Evolutionary conservation across 2,113 vertebrate species (phyloP), one percentile per base, ranked within the genome.

Genomic region (Syngnathus floridae): DNA sequence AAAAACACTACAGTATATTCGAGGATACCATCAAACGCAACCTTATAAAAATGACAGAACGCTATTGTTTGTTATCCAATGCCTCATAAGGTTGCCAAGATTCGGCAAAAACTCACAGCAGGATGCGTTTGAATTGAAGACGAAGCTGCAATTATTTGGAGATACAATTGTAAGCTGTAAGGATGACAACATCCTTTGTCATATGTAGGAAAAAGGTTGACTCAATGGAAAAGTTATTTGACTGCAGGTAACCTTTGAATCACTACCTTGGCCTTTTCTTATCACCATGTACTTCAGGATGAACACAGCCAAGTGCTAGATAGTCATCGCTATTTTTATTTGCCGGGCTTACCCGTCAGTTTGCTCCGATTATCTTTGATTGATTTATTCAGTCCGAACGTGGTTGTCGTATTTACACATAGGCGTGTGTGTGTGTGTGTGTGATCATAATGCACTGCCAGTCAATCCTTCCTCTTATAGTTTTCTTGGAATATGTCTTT

Each of bases 181-280:
- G 26, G 0, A 45, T 17, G 22, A 16, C 21, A 43, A 61, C 1
- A 43, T 43, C 5, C 2, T 43, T 6, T 26, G 40, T 61, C 21
- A 61, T 61, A 43, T 26, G 5, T 2, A 43, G 21, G 7, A 61
- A 43, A 41, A 4, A 10, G 11, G 35, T 19, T 4, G 21, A 61
- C n/a, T 43, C n/a, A 2, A 61, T 61, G 38, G n/a, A 21, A 59
- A 59, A 1, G 21, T 63, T 72, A 63, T 61, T 51, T 72, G 35
- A 60, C 64, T 62, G 58, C 67, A 64, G 48, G 70, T 72, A 79
- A 82, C 76, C 77, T 87, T 81, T 85, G 73, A 70, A 84, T 81
- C 69, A 17, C 76, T 79, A 66, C 57, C 51, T 55, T 14, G 0
- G 65, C 57, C 67, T 69, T 63, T 71, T 61, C 59, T 82, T 86